phyloP scores from a whole-genome alignment of 2,888 invertebrate species.

The Drosophila atripex region DNA sequence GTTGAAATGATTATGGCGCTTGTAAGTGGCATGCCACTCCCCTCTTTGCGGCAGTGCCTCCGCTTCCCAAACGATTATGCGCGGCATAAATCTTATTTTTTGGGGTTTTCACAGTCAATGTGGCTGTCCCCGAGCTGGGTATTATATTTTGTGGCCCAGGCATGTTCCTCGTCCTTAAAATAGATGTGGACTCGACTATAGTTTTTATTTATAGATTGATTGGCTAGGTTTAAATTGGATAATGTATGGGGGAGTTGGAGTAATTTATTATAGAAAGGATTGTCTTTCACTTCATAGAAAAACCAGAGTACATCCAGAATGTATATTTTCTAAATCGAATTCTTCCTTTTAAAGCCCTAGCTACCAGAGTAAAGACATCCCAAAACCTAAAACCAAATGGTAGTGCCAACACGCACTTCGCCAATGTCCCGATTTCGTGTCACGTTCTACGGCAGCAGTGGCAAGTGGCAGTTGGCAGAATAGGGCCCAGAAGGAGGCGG shows the following conservation, averaged over 20 bases:
- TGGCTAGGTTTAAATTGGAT: constrained; percentile 8
- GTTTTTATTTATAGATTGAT: constrained; percentile 12
- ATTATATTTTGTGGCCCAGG: constrained; percentile 24
- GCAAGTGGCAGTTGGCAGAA: constrained; percentile 30
- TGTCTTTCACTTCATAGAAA: neutral
- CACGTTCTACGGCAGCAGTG: constrained; percentile 45
- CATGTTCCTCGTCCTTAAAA: constrained; percentile 28
- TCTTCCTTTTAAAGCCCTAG: neutral
- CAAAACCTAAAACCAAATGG: constrained; percentile 34
- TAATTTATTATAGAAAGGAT: constrained; percentile 19
- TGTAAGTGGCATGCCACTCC: constrained; percentile 69
- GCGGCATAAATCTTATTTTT: constrained; percentile 77
- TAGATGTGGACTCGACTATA: constrained; percentile 12
- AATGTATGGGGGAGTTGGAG: constrained; percentile 1
- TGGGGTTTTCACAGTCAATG: constrained; percentile 72
- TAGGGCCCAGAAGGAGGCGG: constrained; percentile 4
- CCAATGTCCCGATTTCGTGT: constrained; percentile 54
- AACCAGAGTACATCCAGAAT: neutral
- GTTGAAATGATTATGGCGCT: constrained; percentile 79
- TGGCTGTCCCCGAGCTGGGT: constrained; percentile 21
- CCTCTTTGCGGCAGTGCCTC: constrained; percentile 3
- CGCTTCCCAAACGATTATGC: constrained; percentile 61
- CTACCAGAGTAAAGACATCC: neutral
- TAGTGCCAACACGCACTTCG: constrained; percentile 42
- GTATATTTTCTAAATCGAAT: neutral